These are phyloP conservation scores for Semotilus atromaculatus DNA, from an alignment of 2,797 vertebrate genomes.

Conservation along the genomic window DNA sequence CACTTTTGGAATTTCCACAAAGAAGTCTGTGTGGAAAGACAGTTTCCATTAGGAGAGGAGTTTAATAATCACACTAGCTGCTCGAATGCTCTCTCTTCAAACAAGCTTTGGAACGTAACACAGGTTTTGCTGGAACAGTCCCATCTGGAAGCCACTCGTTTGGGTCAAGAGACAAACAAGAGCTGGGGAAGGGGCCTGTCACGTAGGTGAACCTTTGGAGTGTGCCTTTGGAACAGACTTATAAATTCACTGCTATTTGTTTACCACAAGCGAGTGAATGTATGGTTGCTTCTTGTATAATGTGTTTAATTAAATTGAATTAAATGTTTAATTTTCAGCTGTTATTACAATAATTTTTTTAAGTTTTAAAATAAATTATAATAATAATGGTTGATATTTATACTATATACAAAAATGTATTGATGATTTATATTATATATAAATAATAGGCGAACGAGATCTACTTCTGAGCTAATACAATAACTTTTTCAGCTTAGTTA, in stretches of 20 bases:
- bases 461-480: too few relatives aligned
- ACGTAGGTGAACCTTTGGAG: neutral
- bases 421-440: neutral
- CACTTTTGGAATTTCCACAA: constrained; percentile 74
- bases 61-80: constrained; percentile 59
- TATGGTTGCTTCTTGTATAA: neutral
- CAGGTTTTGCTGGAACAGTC: constrained; percentile 53
- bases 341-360: neutral
- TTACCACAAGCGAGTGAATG: neutral
- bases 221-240: neutral
- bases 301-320: neutral
- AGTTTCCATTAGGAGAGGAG: constrained; percentile 53
- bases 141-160: constrained; percentile 69
- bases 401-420: neutral
- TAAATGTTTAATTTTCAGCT: neutral
- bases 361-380: neutral
- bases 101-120: constrained; percentile 59
- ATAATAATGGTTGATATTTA: neutral
- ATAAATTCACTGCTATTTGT: constrained; percentile 16
- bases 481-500: too few relatives aligned
- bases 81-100: constrained; percentile 57
- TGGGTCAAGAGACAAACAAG: constrained; percentile 49
- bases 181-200: constrained; percentile 10
- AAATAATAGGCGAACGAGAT: neutral
- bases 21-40: constrained; percentile 51